Conservation (phyloP, 2,113 vertebrate species). For the Tor tambroides region DNA sequence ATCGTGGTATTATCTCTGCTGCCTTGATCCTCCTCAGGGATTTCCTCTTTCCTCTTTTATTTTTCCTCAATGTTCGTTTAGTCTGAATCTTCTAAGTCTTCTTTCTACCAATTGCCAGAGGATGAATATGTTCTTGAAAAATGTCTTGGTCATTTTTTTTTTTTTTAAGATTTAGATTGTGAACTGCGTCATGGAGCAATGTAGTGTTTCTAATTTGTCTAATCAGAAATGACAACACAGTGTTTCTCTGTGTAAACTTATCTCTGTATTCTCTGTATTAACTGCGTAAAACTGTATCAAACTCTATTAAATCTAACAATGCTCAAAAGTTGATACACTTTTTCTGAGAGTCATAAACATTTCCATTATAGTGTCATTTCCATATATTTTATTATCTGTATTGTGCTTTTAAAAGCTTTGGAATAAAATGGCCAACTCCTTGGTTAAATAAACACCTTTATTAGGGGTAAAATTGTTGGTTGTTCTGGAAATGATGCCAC, state of each 20-base stretch:
- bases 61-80: conserved; percentile 34
- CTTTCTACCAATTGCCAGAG: conserved; percentile 1
- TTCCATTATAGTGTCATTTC: neutral
- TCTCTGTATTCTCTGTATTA: neutral
- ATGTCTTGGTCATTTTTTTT: conserved; percentile 21
- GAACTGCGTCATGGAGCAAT: neutral
- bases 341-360: neutral
- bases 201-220: neutral
- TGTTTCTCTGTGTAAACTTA: neutral
- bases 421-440: neutral
- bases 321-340: neutral
- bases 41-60: conserved; percentile 62
- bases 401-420: neutral
- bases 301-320: neutral
- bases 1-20: conserved; percentile 72
- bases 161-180: neutral
- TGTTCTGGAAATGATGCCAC: neutral
- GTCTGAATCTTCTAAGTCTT: conserved; percentile 56
- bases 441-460: neutral
- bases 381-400: neutral
- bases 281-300: neutral
- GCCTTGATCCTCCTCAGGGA: conserved; percentile 71
- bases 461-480: neutral
- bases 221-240: neutral
- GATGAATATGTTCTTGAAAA: conserved; percentile 54